Percentiles rank a stretch among this genome's conserved stretches.
These are phyloP conservation scores for Poecile atricapillus DNA, from an alignment of 2,113 vertebrate species.

Conservation along the genomic window DNA sequence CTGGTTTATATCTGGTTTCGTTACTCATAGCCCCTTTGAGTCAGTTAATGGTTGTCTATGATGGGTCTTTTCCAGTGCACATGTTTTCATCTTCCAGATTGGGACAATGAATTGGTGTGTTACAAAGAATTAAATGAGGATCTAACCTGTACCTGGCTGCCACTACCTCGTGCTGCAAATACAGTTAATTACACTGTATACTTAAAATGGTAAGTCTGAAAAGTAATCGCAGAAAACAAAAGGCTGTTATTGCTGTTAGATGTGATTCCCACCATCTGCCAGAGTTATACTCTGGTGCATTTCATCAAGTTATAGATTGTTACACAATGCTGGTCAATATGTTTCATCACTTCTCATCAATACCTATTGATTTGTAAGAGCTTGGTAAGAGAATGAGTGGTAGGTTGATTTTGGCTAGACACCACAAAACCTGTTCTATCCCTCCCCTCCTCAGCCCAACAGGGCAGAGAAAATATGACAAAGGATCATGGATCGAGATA, in stretches of 20 bases:
- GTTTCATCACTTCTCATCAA: background rate
- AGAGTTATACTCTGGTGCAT: background rate
- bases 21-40: background rate
- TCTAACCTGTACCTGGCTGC: conserved; percentile 51
- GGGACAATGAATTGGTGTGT: conserved; percentile 50
- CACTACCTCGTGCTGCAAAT: background rate
- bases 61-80: background rate
- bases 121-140: conserved; percentile 25
- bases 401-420: background rate
- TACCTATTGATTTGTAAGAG: background rate
- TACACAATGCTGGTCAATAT: background rate
- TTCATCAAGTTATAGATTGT: background rate
- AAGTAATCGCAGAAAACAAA: background rate
- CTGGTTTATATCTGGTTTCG: background rate
- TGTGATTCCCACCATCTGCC: background rate
- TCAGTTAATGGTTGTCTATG: background rate
- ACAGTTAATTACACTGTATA: background rate
- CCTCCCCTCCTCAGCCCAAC: background rate
- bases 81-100: conserved; percentile 36
- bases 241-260: background rate
- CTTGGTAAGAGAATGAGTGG: background rate
- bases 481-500: background rate
- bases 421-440: background rate
- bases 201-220: conserved; percentile 61
- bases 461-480: background rate